Evolutionary conservation across 2,888 invertebrate genomes (phyloP), one percentile per base, ranked within the genome.

Genomic region (Tetramorium bicarinatum): DNA sequence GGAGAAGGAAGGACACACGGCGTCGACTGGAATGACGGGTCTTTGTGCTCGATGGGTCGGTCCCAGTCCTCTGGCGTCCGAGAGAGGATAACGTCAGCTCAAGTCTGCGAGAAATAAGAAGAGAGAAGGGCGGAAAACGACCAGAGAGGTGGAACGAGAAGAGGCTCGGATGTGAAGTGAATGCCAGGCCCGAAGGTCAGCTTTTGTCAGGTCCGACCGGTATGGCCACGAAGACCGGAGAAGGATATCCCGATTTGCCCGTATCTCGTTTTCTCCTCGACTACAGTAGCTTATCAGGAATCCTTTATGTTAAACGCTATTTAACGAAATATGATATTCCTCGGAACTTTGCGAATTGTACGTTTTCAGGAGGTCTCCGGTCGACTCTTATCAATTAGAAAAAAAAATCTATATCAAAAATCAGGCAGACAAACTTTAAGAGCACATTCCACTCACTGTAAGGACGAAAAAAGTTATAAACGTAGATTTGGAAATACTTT

Each of bases 171-270:
- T 91, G 90, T 87, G 91, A 92, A 94, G 94, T 94, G 94, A 94
- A 94, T 94, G 94, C 94, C 94, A 94, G 94, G 29, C 92, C 85
- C 92, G 94, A 94, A 94, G 94, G 94, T 94, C 94, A 93, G 94
- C 94, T 94, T 94, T 94, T 94, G 94, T 94, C 94, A 94, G 93
- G 91, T 82, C 83, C 85, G 67, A 69, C 66, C 44, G 29, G 72
- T 72, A 76, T n/a, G 66, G 47, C 34, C 38, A 29, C 64, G 66
- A 21, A 66, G 77, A 44, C 9, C 4, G 25, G 69, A 66, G 62
- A 74, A 44, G 13, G n/a, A 18, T n/a, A 59, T 8, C 4, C 11
- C n/a, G 41, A 21, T 67, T 52, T 41, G 13, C n/a, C 2, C 2
- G 6, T 18, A 25, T 44, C 52, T 66, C 38, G 25, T 25, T 52